These are phyloP conservation scores for Menura novaehollandiae DNA, from an alignment of 2,113 vertebrate genomes.

Conservation along the genomic window DNA sequence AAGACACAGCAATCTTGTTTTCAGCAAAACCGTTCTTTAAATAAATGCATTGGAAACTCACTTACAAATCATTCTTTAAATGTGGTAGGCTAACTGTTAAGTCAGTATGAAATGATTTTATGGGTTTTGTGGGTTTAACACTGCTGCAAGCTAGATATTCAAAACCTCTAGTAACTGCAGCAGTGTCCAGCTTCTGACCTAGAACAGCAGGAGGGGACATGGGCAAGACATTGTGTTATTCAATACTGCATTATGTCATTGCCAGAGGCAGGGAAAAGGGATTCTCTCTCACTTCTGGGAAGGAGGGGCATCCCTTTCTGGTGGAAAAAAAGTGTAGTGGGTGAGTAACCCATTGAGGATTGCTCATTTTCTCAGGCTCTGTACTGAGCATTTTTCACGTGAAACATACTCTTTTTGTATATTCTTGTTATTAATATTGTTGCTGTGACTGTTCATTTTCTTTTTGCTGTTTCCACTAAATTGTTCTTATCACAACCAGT, in stretches of 20 bases:
- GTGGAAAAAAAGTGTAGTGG: not conserved
- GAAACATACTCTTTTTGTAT: not conserved
- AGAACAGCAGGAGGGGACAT: not conserved
- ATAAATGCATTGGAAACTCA: not conserved
- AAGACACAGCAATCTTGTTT: not conserved
- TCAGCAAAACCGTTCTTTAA: not conserved
- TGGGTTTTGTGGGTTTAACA: not conserved
- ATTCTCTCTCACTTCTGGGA: not conserved
- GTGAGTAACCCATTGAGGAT: too few species aligned
- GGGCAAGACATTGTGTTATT: not conserved
- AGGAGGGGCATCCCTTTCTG: not conserved
- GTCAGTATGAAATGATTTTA: not conserved
- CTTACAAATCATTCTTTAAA: not conserved
- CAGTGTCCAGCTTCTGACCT: not conserved
- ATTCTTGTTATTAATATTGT: not conserved
- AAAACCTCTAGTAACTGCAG: not conserved
- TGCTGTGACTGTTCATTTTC: not conserved
- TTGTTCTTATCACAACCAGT: not conserved
- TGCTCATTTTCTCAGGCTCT: not conserved
- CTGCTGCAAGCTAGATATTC: not conserved
- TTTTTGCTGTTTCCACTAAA: not conserved
- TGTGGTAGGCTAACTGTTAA: not conserved
- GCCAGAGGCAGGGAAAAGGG: not conserved
- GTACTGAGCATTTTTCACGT: not conserved
- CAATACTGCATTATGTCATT: rapidly evolving